Evolutionary conservation across 2,888 invertebrate genomes (phyloP).

Genomic region (Matsumyia berberina): DNA sequence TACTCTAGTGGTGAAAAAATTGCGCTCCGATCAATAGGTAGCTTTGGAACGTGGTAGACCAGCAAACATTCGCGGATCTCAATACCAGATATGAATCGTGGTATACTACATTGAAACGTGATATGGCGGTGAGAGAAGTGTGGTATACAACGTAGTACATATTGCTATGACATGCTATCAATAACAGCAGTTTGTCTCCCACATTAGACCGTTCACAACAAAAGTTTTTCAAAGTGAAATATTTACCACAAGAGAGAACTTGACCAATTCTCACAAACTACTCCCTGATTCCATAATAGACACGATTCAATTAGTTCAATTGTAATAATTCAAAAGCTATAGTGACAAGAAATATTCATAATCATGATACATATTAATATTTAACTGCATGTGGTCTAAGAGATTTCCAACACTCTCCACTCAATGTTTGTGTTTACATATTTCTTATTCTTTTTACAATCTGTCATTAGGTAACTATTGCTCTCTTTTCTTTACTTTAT

Average conservation of each 20-base stretch:
- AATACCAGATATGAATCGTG: too few species aligned
- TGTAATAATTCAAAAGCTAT: constrained; percentile 48
- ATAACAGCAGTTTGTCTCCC: too few species aligned
- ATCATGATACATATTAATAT: constrained; percentile 41
- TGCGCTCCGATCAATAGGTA: too few species aligned
- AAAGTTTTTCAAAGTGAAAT: not conserved
- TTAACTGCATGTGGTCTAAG: constrained; percentile 35
- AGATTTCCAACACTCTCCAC: constrained; percentile 18
- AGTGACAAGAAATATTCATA: constrained; percentile 48
- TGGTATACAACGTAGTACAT: too few species aligned
- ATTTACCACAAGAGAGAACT: not conserved
- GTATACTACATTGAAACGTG: too few species aligned
- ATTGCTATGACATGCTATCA: too few species aligned
- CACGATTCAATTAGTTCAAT: constrained; percentile 37
- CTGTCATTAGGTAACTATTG: constrained; percentile 67
- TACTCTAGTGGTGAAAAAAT: too few species aligned
- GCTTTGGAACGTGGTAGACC: too few species aligned
- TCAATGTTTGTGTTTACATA: constrained; percentile 17
- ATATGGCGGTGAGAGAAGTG: too few species aligned
- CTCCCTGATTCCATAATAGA: constrained; percentile 27
- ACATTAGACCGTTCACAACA: too few species aligned
- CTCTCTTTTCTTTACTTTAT: constrained; percentile 47
- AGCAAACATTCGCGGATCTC: too few species aligned
- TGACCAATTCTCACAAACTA: too few species aligned
- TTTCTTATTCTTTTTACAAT: constrained; percentile 45